Percentiles rank a stretch among this genome's conserved stretches.
phyloP scores from a whole-genome alignment of 2,113 vertebrate species.

The Morone chrysops region DNA sequence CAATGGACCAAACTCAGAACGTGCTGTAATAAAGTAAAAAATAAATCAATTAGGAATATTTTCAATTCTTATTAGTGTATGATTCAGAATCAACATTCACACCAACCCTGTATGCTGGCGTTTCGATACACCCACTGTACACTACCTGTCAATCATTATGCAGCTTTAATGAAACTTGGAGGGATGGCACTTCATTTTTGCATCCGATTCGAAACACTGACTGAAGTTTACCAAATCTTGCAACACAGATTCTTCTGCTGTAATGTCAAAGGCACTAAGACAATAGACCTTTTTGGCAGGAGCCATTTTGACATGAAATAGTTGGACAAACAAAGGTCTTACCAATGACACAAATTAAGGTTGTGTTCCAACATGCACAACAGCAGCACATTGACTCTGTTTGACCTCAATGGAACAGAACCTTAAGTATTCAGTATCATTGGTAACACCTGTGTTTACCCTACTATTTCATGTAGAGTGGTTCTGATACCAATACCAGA shows the following conservation, averaged over 20 bases:
- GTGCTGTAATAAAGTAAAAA: not conserved
- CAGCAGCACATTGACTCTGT: too few species aligned
- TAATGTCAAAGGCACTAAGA: not conserved
- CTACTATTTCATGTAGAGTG: too few species aligned
- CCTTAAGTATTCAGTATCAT: too few species aligned
- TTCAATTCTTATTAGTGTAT: not conserved
- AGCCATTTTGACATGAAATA: too few species aligned
- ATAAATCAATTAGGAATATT: not conserved
- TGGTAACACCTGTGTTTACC: too few species aligned
- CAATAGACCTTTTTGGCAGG: too few species aligned
- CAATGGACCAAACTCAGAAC: too few species aligned
- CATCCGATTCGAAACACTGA: not conserved
- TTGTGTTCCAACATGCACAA: too few species aligned
- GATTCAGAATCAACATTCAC: not conserved
- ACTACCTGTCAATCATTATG: not conserved
- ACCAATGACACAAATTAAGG: too few species aligned
- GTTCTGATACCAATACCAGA: too few species aligned
- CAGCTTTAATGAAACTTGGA: constrained; percentile 5
- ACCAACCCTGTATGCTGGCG: not conserved
- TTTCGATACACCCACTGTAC: not conserved
- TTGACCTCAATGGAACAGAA: too few species aligned
- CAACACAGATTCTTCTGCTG: not conserved
- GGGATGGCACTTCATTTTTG: not conserved
- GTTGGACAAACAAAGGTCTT: too few species aligned
- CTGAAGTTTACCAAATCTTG: not conserved